Evolutionary conservation across 2,113 vertebrate species (phyloP).

Genomic region (Telmatochromis brachygnathus): DNA sequence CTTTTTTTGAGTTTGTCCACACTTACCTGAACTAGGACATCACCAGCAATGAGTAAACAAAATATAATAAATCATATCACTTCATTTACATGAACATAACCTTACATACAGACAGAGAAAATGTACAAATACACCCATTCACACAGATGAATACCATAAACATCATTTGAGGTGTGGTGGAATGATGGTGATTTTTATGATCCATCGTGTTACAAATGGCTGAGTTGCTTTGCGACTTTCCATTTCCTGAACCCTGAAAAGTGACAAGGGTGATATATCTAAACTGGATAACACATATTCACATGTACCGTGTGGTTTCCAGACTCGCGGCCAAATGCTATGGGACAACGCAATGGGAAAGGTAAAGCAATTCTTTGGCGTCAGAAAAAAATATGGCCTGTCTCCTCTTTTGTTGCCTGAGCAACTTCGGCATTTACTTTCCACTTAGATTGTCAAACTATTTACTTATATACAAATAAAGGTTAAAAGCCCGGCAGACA

Average conservation of each 20-base stretch:
- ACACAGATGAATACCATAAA: not conserved
- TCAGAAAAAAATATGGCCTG: slow-evolving; percentile 74
- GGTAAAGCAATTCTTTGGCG: slow-evolving; percentile 77
- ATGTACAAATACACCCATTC: not conserved
- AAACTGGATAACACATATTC: not conserved
- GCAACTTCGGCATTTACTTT: slow-evolving; percentile 68
- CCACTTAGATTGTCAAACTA: slow-evolving; percentile 75
- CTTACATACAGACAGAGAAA: not conserved
- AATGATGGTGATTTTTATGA: not conserved
- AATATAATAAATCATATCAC: not conserved
- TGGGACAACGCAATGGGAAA: slow-evolving; percentile 38
- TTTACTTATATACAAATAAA: slow-evolving; percentile 74
- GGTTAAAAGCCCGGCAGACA: slow-evolving; percentile 70
- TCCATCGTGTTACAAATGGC: slow-evolving; percentile 5
- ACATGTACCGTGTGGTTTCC: not conserved
- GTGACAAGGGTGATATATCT: not conserved
- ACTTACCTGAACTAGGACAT: slow-evolving; percentile 21
- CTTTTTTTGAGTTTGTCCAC: slow-evolving; percentile 14
- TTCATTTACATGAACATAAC: not conserved
- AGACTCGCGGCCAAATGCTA: not conserved
- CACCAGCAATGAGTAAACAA: not conserved
- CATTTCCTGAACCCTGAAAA: slow-evolving; percentile 2
- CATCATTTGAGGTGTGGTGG: not conserved
- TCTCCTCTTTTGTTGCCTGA: slow-evolving; percentile 58
- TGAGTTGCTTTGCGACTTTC: slow-evolving; percentile 16